Percentiles rank a stretch among this genome's conserved stretches.
phyloP scores from a whole-genome alignment of 2,888 invertebrate genomes.

The Sphaerophoria taeniata region DNA sequence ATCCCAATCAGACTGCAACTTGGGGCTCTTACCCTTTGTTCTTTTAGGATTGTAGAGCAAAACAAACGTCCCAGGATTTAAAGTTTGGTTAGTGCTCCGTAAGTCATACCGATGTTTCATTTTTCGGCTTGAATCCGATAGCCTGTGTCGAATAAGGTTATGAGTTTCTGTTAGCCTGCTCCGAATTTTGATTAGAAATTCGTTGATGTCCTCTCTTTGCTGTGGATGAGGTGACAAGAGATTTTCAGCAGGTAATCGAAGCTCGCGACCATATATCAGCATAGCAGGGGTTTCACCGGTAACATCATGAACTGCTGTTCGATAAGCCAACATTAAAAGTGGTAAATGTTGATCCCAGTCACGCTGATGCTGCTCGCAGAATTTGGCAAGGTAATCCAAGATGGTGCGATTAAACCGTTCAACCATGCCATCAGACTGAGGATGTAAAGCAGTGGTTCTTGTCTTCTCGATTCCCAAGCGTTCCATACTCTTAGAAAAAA shows the following conservation, averaged over 20 bases:
- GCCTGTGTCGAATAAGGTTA: conserved; percentile 3
- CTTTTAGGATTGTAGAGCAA: conserved; percentile 17
- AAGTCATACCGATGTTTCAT: conserved; percentile 27
- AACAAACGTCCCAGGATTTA: conserved; percentile 3
- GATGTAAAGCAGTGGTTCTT: conserved; percentile 76
- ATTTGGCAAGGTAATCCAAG: conserved; percentile 69
- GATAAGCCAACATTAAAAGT: conserved; percentile 55
- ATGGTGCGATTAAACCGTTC: conserved; percentile 76
- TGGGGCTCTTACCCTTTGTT: conserved; percentile 6
- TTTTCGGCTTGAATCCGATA: not conserved
- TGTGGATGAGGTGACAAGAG: conserved; percentile 73
- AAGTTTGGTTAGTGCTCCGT: not conserved
- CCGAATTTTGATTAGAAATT: conserved; percentile 22
- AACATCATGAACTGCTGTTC: conserved; percentile 58
- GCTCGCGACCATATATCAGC: conserved; percentile 66
- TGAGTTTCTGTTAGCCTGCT: conserved; percentile 1
- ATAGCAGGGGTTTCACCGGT: conserved; percentile 65
- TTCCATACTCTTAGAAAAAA: conserved; percentile 3
- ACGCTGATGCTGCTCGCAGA: conserved; percentile 52
- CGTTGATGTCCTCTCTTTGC: not conserved
- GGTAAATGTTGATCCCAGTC: conserved; percentile 60
- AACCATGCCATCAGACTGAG: conserved; percentile 77
- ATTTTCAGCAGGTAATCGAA: conserved; percentile 71
- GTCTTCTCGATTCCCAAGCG: conserved; percentile 66
- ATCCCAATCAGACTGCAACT: conserved; percentile 20